phyloP scores from a whole-genome alignment of 2,113 vertebrate genomes.

The Ibidorhyncha struthersii region DNA sequence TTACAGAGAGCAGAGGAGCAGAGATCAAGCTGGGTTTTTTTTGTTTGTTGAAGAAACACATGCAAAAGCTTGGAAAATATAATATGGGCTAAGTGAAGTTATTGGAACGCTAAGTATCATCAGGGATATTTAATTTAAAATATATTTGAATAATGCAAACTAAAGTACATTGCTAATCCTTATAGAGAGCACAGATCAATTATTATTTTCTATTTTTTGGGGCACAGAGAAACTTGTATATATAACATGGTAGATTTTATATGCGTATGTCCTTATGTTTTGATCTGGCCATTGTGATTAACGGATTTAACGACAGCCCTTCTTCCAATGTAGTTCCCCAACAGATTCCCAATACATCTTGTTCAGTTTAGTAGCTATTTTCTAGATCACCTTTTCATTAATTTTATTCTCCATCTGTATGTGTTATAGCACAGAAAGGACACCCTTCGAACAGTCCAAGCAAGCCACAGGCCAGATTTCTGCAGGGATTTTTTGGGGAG shows the following conservation, averaged over 20 bases:
- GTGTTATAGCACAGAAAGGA: constrained; percentile 56
- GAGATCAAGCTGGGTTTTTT: not conserved
- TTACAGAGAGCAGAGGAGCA: constrained; percentile 9
- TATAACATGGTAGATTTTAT: constrained; percentile 49
- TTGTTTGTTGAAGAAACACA: constrained; percentile 27
- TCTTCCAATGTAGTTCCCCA: constrained; percentile 54
- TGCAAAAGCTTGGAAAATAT: constrained; percentile 52
- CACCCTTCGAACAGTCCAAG: constrained; percentile 43
- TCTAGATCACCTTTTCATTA: constrained; percentile 47
- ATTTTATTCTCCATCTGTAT: constrained; percentile 45
- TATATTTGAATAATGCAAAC: not conserved
- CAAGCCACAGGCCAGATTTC: constrained; percentile 30
- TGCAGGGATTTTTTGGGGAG: not conserved
- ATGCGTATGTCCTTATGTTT: constrained; percentile 45
- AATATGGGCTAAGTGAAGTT: constrained; percentile 4
- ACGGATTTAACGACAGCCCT: constrained; percentile 40
- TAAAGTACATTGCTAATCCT: not conserved
- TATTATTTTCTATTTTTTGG: not conserved
- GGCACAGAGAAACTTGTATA: constrained; percentile 11
- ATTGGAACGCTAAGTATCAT: not conserved
- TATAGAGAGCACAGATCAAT: not conserved
- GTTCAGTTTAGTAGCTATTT: constrained; percentile 52
- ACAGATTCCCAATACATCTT: constrained; percentile 55
- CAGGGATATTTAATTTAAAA: not conserved
- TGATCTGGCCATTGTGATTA: constrained; percentile 51